A percentile compares a stretch with the other conserved stretches of the same genome.
Conservation (phyloP, 1,140 invertebrate species). For the Drosophila neocordata region DNA sequence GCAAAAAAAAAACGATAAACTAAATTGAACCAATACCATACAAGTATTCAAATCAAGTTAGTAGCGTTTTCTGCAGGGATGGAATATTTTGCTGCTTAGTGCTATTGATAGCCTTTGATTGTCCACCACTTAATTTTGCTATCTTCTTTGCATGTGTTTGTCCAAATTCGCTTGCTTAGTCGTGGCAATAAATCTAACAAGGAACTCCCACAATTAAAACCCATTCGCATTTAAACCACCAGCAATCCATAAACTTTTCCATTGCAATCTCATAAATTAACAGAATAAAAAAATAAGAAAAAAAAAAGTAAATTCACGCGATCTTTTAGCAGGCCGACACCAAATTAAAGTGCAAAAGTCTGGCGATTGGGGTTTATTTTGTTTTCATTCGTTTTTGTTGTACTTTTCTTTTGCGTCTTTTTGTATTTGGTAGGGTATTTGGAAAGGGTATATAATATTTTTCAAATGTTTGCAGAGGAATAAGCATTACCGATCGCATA, state of each 20-base stretch:
- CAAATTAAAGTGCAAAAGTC: slow-evolving; percentile 34
- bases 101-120: background rate
- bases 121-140: background rate
- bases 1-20: no score
- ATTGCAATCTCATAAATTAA: slow-evolving; percentile 1
- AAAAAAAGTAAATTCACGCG: slow-evolving; percentile 34
- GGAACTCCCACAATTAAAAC: slow-evolving; percentile 16
- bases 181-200: background rate
- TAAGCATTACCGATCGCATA: no score
- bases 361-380: slow-evolving; percentile 33
- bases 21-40: no score
- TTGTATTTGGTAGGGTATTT: no score
- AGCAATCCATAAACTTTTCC: slow-evolving; percentile 7
- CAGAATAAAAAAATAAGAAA: background rate
- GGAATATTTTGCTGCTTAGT: no score
- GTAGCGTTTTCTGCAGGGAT: no score
- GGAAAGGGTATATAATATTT: no score
- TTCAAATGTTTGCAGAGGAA: no score
- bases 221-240: slow-evolving; percentile 6
- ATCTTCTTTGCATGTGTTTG: background rate
- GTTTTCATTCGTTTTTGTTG: slow-evolving; percentile 12
- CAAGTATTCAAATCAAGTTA: no score
- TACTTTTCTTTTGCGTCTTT: background rate
- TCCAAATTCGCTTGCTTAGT: background rate
- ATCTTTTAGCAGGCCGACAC: slow-evolving; percentile 1